These are phyloP conservation scores for Dicrostonyx torquatus DNA, from an alignment of 2,797 vertebrate genomes.

Conservation along the genomic window DNA sequence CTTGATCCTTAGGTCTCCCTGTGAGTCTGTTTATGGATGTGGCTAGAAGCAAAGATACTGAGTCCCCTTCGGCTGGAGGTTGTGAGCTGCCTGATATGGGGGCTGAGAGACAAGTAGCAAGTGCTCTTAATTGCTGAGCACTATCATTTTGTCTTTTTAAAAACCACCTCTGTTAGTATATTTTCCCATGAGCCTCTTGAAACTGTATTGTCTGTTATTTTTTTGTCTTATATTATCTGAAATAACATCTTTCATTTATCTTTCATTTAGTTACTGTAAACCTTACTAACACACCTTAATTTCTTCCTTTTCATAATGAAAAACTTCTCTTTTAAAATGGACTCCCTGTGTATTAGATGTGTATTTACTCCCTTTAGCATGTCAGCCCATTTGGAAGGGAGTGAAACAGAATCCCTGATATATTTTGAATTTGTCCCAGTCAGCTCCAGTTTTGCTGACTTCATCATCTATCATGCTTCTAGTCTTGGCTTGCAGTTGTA, in stretches of 20 bases:
- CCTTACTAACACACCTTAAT: not conserved
- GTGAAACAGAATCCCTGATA: not conserved
- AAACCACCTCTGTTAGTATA: not conserved
- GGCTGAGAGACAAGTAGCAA: not conserved
- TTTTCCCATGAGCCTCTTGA: not conserved
- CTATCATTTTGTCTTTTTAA: not conserved
- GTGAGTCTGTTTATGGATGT: not conserved
- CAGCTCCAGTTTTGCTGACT: not conserved
- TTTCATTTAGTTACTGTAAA: slow-evolving; percentile 9
- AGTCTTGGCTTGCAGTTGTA: not conserved
- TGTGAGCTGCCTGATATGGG: not conserved
- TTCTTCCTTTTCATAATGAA: not conserved
- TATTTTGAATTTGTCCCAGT: not conserved
- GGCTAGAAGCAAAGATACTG: not conserved
- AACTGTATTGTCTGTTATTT: not conserved
- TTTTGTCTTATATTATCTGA: not conserved
- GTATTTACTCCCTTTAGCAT: slow-evolving; percentile 10
- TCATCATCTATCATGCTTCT: not conserved
- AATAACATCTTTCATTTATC: not conserved
- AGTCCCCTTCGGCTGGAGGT: not conserved
- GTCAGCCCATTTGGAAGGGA: not conserved
- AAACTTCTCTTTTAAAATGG: slow-evolving; percentile 30
- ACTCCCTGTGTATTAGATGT: not conserved
- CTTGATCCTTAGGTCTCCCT: not conserved
- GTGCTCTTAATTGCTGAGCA: not conserved